A percentile compares a stretch with the other conserved stretches of the same genome.
phyloP scores from a whole-genome alignment of 2,888 invertebrate species.

The Hololepta plana region DNA sequence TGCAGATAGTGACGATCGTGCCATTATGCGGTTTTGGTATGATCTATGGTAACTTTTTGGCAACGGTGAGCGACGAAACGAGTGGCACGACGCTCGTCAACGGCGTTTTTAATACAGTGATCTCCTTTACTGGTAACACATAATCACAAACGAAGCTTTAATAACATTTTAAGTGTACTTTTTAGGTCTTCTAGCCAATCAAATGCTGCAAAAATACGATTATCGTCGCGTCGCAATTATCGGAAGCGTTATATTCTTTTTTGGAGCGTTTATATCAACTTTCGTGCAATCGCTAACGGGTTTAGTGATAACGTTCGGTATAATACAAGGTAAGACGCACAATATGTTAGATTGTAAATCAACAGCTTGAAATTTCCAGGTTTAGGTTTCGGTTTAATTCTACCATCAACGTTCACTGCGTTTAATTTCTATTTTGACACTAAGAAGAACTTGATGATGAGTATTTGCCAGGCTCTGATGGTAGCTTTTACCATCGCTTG shows the following conservation, averaged over 20 bases:
- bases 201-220: slow-evolving; percentile 43
- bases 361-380: too few relatives aligned
- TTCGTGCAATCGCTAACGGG: slow-evolving; percentile 44
- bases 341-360: too few relatives aligned
- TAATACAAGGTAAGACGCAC: slow-evolving; percentile 36
- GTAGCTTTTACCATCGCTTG: slow-evolving; percentile 49
- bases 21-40: slow-evolving; percentile 52
- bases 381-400: slow-evolving; percentile 51
- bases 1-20: slow-evolving; percentile 46
- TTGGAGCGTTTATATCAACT: slow-evolving; percentile 41
- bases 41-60: slow-evolving; percentile 49
- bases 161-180: slow-evolving; percentile 8
- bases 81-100: slow-evolving; percentile 51
- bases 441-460: slow-evolving; percentile 54
- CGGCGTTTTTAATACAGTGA: slow-evolving; percentile 46
- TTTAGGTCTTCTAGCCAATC: slow-evolving; percentile 47
- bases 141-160: too few relatives aligned
- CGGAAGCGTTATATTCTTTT: slow-evolving; percentile 42
- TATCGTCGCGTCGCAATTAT: slow-evolving; percentile 46
- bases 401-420: slow-evolving; percentile 52
- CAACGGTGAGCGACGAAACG: slow-evolving; percentile 44
- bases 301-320: slow-evolving; percentile 43
- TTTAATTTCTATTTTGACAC: slow-evolving; percentile 59
- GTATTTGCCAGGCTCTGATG: slow-evolving; percentile 51
- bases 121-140: slow-evolving; percentile 39